phyloP scores from a whole-genome alignment of 2,888 invertebrate species.

The Trichogramma evanescens region DNA sequence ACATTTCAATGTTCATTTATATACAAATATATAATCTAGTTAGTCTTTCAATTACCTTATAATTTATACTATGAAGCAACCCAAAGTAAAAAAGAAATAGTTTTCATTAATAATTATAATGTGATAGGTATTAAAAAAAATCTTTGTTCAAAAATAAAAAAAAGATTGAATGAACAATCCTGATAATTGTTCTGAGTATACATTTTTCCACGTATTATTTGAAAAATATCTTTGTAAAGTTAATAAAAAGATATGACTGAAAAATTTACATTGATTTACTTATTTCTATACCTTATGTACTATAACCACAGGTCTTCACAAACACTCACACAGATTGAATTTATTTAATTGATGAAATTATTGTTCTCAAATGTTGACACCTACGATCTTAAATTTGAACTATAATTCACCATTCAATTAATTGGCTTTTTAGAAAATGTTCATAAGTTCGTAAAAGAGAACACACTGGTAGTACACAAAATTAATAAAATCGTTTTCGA shows the following conservation, averaged over 20 bases:
- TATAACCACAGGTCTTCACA: conserved; percentile 13
- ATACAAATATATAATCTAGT: conserved; percentile 38
- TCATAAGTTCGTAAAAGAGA: conserved; percentile 6
- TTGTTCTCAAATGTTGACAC: conserved; percentile 5
- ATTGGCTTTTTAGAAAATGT: conserved; percentile 11
- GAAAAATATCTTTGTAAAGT: not conserved
- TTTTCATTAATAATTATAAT: conserved; percentile 1
- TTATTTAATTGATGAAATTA: conserved; percentile 6
- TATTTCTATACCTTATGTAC: conserved; percentile 11
- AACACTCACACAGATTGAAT: conserved; percentile 17
- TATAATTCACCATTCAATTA: conserved; percentile 1
- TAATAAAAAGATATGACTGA: conserved; percentile 11
- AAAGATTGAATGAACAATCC: too few species aligned
- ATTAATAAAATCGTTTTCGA: conserved; percentile 61
- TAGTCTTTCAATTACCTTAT: conserved; percentile 12
- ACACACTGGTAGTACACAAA: conserved; percentile 6
- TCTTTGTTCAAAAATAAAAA: too few species aligned
- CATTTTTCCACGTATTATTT: too few species aligned
- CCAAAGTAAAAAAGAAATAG: conserved; percentile 3
- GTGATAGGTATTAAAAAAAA: too few species aligned
- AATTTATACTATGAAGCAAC: conserved; percentile 2
- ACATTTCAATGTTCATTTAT: conserved; percentile 26
- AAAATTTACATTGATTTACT: conserved; percentile 2
- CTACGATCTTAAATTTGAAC: conserved; percentile 6
- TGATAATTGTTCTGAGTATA: too few species aligned